Percentiles rank a stretch among this genome's conserved stretches.
These are phyloP conservation scores for Alfaro cultratus DNA, from an alignment of 2,797 vertebrate species.

Conservation along the genomic window DNA sequence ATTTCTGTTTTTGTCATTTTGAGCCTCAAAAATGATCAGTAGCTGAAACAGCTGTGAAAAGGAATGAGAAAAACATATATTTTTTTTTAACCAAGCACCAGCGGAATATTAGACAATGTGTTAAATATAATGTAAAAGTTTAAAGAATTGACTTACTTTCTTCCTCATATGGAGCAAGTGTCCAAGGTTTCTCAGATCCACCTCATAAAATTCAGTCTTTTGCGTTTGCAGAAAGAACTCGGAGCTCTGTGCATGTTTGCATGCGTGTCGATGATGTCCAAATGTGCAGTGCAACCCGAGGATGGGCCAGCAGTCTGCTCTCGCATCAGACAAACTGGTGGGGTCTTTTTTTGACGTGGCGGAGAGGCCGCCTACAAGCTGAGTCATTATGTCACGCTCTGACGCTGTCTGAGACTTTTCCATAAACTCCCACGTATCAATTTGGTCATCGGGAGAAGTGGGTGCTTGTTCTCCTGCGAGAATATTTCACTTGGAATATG, in stretches of 20 bases:
- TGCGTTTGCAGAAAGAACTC: conserved; percentile 53
- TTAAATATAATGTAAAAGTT: background rate
- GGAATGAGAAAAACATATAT: background rate
- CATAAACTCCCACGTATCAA: conserved; percentile 73
- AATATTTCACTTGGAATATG: conserved; percentile 53
- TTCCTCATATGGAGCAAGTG: conserved; percentile 81
- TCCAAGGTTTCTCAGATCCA: conserved; percentile 62
- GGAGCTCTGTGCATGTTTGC: conserved; percentile 37
- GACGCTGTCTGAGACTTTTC: conserved; percentile 74
- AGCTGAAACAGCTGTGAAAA: background rate
- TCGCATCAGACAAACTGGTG: conserved; percentile 70
- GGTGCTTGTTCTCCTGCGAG: conserved; percentile 58
- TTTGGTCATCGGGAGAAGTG: conserved; percentile 65
- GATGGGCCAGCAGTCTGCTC: conserved; percentile 69
- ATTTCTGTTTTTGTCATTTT: background rate
- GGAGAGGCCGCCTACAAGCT: conserved; percentile 79
- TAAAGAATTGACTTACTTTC: conserved; percentile 67
- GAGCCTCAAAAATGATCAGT: background rate
- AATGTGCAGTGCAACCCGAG: conserved; percentile 68
- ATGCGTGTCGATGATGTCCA: conserved; percentile 43
- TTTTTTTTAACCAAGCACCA: background rate
- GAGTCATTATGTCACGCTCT: conserved; percentile 77
- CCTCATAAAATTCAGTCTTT: conserved; percentile 61
- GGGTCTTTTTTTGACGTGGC: conserved; percentile 65
- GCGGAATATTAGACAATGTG: background rate